phyloP scores from a whole-genome alignment of 1,140 invertebrate genomes.

The Bombus pascuorum region DNA sequence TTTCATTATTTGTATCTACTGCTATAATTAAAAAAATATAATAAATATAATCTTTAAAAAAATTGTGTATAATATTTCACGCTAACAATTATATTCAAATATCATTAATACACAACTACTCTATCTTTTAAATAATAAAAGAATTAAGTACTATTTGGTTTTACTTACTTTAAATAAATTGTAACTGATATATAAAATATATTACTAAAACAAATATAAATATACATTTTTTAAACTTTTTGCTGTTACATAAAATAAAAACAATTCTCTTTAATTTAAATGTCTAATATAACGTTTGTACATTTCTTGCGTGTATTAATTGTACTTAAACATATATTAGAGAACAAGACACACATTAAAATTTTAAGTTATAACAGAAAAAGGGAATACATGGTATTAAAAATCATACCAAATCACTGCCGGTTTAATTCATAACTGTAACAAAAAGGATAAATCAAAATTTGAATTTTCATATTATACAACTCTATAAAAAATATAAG shows the following conservation, averaged over 20 bases:
- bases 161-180: constrained; percentile 26
- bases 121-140: constrained; percentile 7
- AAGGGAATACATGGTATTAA: neutral
- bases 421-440: constrained; percentile 37
- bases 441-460: constrained; percentile 42
- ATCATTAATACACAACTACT: neutral
- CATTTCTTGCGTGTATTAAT: neutral
- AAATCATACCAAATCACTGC: constrained; percentile 15
- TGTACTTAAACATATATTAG: neutral
- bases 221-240: constrained; percentile 24
- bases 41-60: neutral
- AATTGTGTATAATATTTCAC: neutral
- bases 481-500: neutral
- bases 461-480: constrained; percentile 1
- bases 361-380: neutral
- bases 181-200: constrained; percentile 17
- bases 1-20: constrained; percentile 22
- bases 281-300: neutral
- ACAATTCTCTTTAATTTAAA: neutral
- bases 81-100: neutral
- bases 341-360: neutral
- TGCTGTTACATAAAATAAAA: constrained; percentile 28
- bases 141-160: neutral
- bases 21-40: constrained; percentile 20
- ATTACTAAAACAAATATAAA: constrained; percentile 13